Base-by-base conservation (phyloP, 2,113 vertebrate genomes). In the Crypturellus undulatus region DNA sequence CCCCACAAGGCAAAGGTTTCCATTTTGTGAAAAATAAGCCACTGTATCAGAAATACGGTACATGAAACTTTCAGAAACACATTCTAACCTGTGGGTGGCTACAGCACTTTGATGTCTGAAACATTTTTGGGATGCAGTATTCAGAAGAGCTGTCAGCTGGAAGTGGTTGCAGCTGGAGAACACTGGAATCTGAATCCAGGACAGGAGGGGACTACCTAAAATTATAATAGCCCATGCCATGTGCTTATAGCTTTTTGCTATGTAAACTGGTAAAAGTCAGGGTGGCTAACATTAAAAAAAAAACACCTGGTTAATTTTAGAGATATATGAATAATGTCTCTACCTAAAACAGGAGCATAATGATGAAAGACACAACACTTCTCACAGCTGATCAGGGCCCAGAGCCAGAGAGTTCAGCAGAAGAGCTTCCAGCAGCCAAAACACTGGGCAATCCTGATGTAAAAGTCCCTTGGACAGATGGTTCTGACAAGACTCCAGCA, bases 91-190 rank as follows among this genome's bases (percentile, higher is more conserved):
- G 1, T 75, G 92, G 77, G 89, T 84, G 80, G 80, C 59, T 91
- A 38, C 82, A 69, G 79, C 65, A 79, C 47, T 92, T 56, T 92
- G 83, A 79, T 69, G 73, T 96, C 91, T 87, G 58, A 69, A 56
- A 22, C 79, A 79, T 81, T 77, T 93, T 71, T 3, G 60, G 47
- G 96, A 93, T 89, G 65, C 52, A 92, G 65, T 28, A 68, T 52
- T 89, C 62, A 92, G 68, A 92, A 72, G 65, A 87, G 84, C 70
- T 94, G 92, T 92, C 73, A 89, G 91, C 91, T 92, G 72, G 78
- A 92, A 94, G 70, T 75, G 80, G 58, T 92, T 87, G 60, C 91
- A 96, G 91, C 94, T 96, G 92, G 73, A 94, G 52, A 93, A 93
- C 88, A 58, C 3, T 91, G 83, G 95, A 96, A 90, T 93, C 69